These are phyloP conservation scores for Pseudanteris insignis DNA, from an alignment of 2,888 invertebrate species.

Conservation along the genomic window DNA sequence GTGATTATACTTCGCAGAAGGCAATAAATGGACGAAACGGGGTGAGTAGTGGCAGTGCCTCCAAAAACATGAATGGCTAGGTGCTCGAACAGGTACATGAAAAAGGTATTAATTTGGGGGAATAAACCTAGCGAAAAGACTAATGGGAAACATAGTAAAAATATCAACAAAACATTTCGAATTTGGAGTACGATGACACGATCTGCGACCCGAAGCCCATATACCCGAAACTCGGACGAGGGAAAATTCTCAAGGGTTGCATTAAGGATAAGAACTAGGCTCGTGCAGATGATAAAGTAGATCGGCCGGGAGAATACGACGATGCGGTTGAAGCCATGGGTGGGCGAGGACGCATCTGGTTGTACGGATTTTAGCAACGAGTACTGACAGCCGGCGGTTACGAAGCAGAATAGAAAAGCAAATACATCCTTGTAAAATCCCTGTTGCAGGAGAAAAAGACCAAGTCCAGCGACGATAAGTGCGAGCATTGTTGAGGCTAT, in stretches of 20 bases:
- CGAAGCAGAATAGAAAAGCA: constrained; percentile 94
- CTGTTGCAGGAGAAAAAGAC: constrained; percentile 82
- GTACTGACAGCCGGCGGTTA: constrained; percentile 98
- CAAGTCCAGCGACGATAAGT: constrained; percentile 84
- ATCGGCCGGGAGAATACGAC: constrained; percentile 94
- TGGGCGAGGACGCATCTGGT: constrained; percentile 98
- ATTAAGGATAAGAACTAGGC: constrained; percentile 58
- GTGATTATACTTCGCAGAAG: constrained; percentile 83
- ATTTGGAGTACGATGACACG: constrained; percentile 73
- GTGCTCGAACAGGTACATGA: constrained; percentile 97
- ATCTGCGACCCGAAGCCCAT: constrained; percentile 69
- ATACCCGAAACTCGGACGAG: constrained; percentile 65
- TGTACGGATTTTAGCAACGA: constrained; percentile 97
- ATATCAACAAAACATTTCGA: constrained; percentile 79
- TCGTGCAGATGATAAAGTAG: constrained; percentile 84
- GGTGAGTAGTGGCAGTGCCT: constrained; percentile 86
- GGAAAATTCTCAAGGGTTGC: constrained; percentile 65
- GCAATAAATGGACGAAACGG: constrained; percentile 85
- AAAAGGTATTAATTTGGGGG: constrained; percentile 96
- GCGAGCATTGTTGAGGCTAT: constrained; percentile 84
- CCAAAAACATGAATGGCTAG: constrained; percentile 90
- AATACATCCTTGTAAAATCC: constrained; percentile 91
- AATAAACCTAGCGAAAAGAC: constrained; percentile 95
- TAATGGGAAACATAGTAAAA: constrained; percentile 90
- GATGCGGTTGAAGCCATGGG: constrained; percentile 95